A percentile compares a stretch with the other conserved stretches of the same genome.
Conservation (phyloP, 2,113 vertebrate genomes). For the Rattus rattus region DNA sequence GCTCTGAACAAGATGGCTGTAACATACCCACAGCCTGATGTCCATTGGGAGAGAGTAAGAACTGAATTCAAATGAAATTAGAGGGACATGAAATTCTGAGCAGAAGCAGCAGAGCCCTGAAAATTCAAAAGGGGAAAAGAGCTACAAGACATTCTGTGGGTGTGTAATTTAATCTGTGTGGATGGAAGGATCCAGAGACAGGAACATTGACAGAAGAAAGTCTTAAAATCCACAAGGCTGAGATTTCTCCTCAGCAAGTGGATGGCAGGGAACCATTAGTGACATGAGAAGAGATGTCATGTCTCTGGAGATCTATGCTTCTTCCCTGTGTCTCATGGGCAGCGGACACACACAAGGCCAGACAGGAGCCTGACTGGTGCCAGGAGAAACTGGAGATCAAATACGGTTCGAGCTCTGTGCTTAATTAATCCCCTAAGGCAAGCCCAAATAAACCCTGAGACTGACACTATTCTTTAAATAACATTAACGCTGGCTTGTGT, state of each 20-base stretch:
- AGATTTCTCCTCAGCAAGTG: background rate
- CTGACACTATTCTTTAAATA: slow-evolving; percentile 39
- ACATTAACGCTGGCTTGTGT: slow-evolving; percentile 6
- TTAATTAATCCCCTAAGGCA: slow-evolving; percentile 45
- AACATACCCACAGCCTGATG: background rate
- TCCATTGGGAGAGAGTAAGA: background rate
- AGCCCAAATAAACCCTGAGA: background rate
- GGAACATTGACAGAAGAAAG: background rate
- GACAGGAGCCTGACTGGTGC: background rate
- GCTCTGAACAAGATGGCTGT: background rate
- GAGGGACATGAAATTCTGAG: background rate
- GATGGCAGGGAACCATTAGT: background rate
- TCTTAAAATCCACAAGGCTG: background rate
- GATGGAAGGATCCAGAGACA: background rate
- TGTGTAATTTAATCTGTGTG: background rate
- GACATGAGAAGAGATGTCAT: background rate
- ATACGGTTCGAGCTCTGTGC: background rate
- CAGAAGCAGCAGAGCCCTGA: background rate
- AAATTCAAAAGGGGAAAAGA: background rate
- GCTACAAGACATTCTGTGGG: background rate
- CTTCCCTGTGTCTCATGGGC: background rate
- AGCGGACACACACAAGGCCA: background rate
- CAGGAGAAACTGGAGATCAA: background rate
- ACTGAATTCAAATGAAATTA: background rate
- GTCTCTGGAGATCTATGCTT: background rate